These are phyloP conservation scores for Lissocephala sabroskyi DNA, from an alignment of 2,888 invertebrate species.

Conservation along the genomic window DNA sequence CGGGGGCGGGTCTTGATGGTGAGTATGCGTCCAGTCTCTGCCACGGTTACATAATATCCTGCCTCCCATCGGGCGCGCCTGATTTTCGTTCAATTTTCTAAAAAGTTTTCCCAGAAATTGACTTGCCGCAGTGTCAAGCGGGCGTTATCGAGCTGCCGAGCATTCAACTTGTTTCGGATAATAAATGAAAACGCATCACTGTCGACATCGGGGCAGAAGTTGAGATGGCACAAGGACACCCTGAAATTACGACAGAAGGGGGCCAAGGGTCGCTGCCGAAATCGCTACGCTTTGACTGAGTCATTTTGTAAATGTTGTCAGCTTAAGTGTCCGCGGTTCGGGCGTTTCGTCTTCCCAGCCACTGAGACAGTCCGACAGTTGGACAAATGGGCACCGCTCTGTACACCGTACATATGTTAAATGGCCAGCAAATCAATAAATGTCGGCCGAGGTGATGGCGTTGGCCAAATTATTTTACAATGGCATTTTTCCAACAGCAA, in stretches of 20 bases:
- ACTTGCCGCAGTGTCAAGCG: conserved; percentile 19
- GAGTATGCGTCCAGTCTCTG: conserved; percentile 29
- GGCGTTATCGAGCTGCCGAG: not conserved
- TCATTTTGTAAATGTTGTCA: conserved; percentile 49
- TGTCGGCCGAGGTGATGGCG: no score
- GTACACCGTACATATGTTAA: no score
- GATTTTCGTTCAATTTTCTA: conserved; percentile 52
- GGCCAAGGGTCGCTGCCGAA: no score
- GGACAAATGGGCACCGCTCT: no score
- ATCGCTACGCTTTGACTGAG: conserved; percentile 15
- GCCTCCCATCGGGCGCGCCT: not conserved
- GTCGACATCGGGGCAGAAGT: conserved; percentile 8
- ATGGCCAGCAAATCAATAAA: no score
- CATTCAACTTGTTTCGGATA: conserved; percentile 1
- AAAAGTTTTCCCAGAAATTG: conserved; percentile 45
- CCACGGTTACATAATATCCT: conserved; percentile 1
- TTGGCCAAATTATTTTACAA: not conserved
- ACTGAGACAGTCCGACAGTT: not conserved
- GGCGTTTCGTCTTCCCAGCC: not conserved
- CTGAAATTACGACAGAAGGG: no score
- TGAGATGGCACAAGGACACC: no score
- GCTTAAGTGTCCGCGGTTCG: conserved; percentile 35
- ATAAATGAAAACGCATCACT: conserved; percentile 10
- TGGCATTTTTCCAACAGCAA: not conserved
- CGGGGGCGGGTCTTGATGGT: conserved; percentile 51